Percentiles rank a stretch among this genome's conserved stretches.
phyloP scores from a whole-genome alignment of 2,797 vertebrate genomes.

The Salarias fasciatus region DNA sequence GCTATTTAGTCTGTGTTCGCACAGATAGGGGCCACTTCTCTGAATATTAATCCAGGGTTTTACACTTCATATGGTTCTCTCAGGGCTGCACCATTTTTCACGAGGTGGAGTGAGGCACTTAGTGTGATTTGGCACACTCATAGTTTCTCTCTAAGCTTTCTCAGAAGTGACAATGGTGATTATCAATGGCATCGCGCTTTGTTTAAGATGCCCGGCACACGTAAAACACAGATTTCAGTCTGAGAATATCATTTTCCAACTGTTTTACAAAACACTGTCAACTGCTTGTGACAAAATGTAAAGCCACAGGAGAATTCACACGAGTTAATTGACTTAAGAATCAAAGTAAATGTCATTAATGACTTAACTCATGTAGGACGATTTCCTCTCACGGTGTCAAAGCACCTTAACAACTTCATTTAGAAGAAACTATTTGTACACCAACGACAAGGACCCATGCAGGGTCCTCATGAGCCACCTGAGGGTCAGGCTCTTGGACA shows the following conservation, averaged over 20 bases:
- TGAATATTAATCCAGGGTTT: slow-evolving; percentile 80
- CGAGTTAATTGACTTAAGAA: background rate
- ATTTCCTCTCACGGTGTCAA: background rate
- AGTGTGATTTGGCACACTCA: slow-evolving; percentile 69
- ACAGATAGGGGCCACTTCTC: slow-evolving; percentile 77
- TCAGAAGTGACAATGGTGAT: slow-evolving; percentile 66
- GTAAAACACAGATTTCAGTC: slow-evolving; percentile 52
- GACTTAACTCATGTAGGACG: no score
- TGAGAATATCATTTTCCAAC: slow-evolving; percentile 36
- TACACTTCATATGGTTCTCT: slow-evolving; percentile 74
- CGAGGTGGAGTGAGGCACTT: slow-evolving; percentile 63
- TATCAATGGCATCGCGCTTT: slow-evolving; percentile 55
- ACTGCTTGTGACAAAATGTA: slow-evolving; percentile 14
- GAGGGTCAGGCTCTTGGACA: no score
- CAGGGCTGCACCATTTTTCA: slow-evolving; percentile 70
- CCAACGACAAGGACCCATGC: background rate
- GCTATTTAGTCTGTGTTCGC: slow-evolving; percentile 80
- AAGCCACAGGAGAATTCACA: slow-evolving; percentile 15
- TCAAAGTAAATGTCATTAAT: no score
- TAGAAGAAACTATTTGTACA: no score
- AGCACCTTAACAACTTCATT: background rate
- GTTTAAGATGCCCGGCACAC: slow-evolving; percentile 35
- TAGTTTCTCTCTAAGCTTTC: slow-evolving; percentile 57
- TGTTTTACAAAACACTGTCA: slow-evolving; percentile 4
- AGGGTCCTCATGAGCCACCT: no score